Conservation (phyloP, 92 coral and sea anemone species). For the Umimayanthus kanabou region DNA sequence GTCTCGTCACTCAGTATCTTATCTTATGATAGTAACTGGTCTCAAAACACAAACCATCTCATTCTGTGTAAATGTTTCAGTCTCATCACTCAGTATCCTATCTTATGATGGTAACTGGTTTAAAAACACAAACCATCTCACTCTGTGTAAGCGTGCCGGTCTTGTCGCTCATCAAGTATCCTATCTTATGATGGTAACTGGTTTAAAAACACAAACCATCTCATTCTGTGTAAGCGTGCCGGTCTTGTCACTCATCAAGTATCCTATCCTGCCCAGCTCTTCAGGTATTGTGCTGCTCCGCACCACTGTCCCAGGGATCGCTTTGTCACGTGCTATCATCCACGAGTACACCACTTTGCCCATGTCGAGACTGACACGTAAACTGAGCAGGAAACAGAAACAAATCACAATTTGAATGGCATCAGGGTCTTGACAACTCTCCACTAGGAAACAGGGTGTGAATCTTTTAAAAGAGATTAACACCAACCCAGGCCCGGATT, state of each 20-base stretch:
- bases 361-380: slow-evolving; percentile 94
- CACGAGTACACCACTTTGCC: slow-evolving; percentile 97
- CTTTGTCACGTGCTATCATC: slow-evolving; percentile 95
- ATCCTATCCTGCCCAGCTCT: slow-evolving; percentile 95
- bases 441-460: background rate
- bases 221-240: slow-evolving; percentile 99
- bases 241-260: slow-evolving; percentile 94
- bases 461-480: background rate
- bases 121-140: slow-evolving; percentile 81
- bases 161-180: slow-evolving; percentile 92
- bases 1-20: slow-evolving; percentile 94
- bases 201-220: slow-evolving; percentile 66
- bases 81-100: slow-evolving; percentile 93
- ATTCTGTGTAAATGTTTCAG: slow-evolving; percentile 96
- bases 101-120: slow-evolving; percentile 17
- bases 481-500: too few species aligned
- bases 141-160: slow-evolving; percentile 98
- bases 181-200: slow-evolving; percentile 51
- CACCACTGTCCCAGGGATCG: slow-evolving; percentile 93
- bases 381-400: slow-evolving; percentile 47
- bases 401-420: background rate
- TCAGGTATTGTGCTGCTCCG: slow-evolving; percentile 99
- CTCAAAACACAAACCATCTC: slow-evolving; percentile 77
- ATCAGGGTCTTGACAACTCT: too few species aligned
- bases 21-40: slow-evolving; percentile 28